Evolutionary conservation across 92 coral and sea anemone species (phyloP).

Genomic region (Phymanthus crucifer): DNA sequence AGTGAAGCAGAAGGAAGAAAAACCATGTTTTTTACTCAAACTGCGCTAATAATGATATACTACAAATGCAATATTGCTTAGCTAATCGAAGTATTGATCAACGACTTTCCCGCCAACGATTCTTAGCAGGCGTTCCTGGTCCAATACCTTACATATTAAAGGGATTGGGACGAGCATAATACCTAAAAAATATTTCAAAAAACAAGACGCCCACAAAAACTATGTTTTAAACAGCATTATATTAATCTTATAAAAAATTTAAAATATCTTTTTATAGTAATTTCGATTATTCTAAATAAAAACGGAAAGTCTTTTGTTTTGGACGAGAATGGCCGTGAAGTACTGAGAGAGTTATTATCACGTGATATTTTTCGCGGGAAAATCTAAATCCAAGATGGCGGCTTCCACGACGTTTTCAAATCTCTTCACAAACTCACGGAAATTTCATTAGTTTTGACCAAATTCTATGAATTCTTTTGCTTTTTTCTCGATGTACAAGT

Average conservation of each 20-base stretch:
- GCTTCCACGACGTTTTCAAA: background rate
- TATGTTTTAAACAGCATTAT: background rate
- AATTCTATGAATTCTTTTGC: background rate
- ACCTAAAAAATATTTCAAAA: background rate
- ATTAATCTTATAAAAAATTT: background rate
- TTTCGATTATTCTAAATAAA: background rate
- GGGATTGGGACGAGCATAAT: background rate
- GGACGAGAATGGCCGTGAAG: constrained; percentile 8
- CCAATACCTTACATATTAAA: background rate
- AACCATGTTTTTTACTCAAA: constrained; percentile 17
- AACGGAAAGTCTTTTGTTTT: background rate
- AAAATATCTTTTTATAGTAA: background rate
- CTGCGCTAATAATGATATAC: background rate
- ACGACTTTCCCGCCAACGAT: constrained; percentile 41
- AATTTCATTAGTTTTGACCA: background rate
- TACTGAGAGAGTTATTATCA: background rate
- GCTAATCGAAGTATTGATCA: background rate
- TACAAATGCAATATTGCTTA: background rate
- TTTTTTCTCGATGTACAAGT: background rate
- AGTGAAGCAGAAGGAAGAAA: background rate
- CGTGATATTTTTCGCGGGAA: constrained; percentile 32
- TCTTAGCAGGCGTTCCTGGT: constrained; percentile 39
- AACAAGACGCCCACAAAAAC: background rate
- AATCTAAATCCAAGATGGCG: constrained; percentile 31
- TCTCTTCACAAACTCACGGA: background rate